phyloP scores from a whole-genome alignment of 2,888 invertebrate genomes.

The Kryphioiulus occultus region DNA sequence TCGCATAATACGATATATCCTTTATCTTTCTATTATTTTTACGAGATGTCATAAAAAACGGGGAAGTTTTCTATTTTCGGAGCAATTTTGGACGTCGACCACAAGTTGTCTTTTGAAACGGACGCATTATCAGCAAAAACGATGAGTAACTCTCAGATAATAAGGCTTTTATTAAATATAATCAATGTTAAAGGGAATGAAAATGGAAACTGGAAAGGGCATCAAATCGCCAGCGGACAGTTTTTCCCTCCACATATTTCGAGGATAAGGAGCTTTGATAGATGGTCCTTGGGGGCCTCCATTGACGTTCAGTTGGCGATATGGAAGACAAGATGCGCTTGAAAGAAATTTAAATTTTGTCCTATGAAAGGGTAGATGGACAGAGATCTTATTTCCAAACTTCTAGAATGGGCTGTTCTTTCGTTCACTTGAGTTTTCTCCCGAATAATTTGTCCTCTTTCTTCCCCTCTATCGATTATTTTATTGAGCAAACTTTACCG shows the following conservation, averaged over 20 bases:
- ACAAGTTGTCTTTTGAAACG: slow-evolving; percentile 17
- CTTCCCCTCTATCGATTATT: not conserved
- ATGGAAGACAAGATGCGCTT: not conserved
- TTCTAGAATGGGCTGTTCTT: not conserved
- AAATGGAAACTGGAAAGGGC: slow-evolving; percentile 17
- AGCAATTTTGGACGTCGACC: not conserved
- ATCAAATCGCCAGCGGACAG: not conserved
- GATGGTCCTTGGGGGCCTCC: not conserved
- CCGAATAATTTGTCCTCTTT: not conserved
- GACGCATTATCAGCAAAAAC: not conserved
- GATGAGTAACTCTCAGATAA: not conserved
- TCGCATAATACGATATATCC: not conserved
- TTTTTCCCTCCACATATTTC: not conserved
- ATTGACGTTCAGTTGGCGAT: not conserved
- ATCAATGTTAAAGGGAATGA: not conserved
- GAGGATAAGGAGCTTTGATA: not conserved
- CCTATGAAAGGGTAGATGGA: not conserved
- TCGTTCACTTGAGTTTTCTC: not conserved
- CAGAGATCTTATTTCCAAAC: not conserved
- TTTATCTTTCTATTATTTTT: not conserved
- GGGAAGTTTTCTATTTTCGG: not conserved
- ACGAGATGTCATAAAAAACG: not conserved
- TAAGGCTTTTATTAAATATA: slow-evolving; percentile 25
- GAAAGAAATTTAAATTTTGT: not conserved
- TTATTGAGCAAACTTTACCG: not conserved